phyloP scores from a whole-genome alignment of 2,888 invertebrate genomes.

The Oscheius sp. region DNA sequence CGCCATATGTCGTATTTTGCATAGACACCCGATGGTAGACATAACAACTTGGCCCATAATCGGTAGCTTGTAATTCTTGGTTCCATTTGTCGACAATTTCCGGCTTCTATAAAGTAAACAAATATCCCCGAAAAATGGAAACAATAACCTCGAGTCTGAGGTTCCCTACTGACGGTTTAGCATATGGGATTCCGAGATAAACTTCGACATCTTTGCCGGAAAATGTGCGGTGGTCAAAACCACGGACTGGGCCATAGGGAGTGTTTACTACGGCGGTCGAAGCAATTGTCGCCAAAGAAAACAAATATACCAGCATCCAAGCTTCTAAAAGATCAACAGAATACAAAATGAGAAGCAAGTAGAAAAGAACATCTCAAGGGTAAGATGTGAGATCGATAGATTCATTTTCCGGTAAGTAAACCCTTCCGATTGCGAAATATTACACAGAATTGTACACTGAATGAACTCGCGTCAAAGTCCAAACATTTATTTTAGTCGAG shows the following conservation, averaged over 20 bases:
- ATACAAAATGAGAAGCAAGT: no score
- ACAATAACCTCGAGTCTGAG: conserved; percentile 53
- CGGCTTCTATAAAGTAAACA: conserved; percentile 46
- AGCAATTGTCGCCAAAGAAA: no score
- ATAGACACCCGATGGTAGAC: conserved; percentile 2
- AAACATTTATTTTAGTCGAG: background rate
- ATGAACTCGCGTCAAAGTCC: background rate
- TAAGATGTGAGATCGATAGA: no score
- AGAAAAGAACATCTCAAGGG: no score
- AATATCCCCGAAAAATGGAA: no score
- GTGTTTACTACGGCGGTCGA: background rate
- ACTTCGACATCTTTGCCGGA: conserved; percentile 37
- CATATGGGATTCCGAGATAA: conserved; percentile 59
- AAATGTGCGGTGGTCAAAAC: conserved; percentile 10
- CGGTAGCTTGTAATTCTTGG: no score
- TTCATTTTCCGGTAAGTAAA: no score
- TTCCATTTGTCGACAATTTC: conserved; percentile 56
- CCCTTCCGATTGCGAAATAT: background rate
- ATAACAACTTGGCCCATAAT: background rate
- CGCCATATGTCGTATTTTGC: conserved; percentile 50
- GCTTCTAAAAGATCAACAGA: no score
- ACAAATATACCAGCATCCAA: no score
- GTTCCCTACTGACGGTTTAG: conserved; percentile 53
- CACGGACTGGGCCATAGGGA: background rate
- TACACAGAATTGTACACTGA: conserved; percentile 4